phyloP scores from a whole-genome alignment of 2,888 invertebrate species.

The Drosophila macrothrix region DNA sequence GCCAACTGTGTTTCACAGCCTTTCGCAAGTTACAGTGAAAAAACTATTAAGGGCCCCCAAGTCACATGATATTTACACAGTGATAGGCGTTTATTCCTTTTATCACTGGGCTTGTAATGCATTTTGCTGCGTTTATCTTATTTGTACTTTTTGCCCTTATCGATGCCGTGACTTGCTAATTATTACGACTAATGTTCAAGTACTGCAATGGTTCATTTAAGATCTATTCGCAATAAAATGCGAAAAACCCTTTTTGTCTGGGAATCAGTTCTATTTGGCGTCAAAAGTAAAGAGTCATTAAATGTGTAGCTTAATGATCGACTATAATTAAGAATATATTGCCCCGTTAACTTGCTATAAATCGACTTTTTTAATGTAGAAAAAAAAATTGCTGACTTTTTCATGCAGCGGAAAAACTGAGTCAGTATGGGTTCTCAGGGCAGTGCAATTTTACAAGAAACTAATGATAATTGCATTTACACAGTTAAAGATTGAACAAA shows the following conservation, averaged over 20 bases:
- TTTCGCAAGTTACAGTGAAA: slow-evolving; percentile 57
- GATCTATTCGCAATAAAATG: slow-evolving; percentile 9
- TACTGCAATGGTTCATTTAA: not conserved
- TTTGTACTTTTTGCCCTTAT: slow-evolving; percentile 22
- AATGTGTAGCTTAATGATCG: slow-evolving; percentile 37
- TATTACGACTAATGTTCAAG: slow-evolving; percentile 11
- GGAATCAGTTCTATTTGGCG: slow-evolving; percentile 6
- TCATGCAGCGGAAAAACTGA: slow-evolving; percentile 8
- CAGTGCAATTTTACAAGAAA: not conserved
- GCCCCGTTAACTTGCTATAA: slow-evolving; percentile 5
- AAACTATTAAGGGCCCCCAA: slow-evolving; percentile 50
- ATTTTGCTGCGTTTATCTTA: slow-evolving; percentile 1
- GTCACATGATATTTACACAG: slow-evolving; percentile 57
- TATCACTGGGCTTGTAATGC: not conserved
- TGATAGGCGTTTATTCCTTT: slow-evolving; percentile 22
- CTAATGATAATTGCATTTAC: slow-evolving; percentile 11
- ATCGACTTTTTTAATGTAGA: slow-evolving; percentile 2
- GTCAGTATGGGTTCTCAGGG: slow-evolving; percentile 9
- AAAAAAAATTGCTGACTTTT: not conserved
- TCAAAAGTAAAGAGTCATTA: slow-evolving; percentile 28
- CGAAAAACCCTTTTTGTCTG: slow-evolving; percentile 14
- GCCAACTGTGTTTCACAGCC: slow-evolving; percentile 11
- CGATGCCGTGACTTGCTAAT: slow-evolving; percentile 15
- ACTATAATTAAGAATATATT: slow-evolving; percentile 20
- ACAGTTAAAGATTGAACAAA: not conserved